A percentile compares a stretch with the other conserved stretches of the same genome.
phyloP scores from a whole-genome alignment of 2,797 vertebrate species.

The Vultur gryphus region DNA sequence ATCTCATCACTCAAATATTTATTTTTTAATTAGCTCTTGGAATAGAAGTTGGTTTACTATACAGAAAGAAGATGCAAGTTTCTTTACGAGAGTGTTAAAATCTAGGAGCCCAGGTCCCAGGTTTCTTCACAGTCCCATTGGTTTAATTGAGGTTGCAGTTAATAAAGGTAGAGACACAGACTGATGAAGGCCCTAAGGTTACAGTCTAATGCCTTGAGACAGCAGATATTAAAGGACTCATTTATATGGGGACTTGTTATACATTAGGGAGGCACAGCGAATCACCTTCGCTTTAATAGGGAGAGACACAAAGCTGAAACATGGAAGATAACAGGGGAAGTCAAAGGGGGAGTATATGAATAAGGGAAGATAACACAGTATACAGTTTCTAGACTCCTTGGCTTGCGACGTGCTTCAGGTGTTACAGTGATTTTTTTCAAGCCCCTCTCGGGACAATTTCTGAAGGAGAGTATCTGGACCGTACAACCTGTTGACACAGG shows the following conservation, averaged over 20 bases:
- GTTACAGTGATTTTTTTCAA: not conserved
- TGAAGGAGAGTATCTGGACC: not conserved
- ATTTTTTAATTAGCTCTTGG: not conserved
- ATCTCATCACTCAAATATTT: not conserved
- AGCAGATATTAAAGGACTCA: not conserved
- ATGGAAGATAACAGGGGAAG: not conserved
- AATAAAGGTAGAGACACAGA: not conserved
- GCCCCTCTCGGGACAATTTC: not conserved
- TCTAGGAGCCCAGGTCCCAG: not conserved
- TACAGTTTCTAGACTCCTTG: not conserved
- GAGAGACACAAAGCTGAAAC: not conserved
- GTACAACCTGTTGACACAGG: not conserved
- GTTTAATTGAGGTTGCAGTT: constrained; percentile 4
- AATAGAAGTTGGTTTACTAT: not conserved
- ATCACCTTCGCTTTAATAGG: not conserved
- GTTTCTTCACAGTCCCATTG: not conserved
- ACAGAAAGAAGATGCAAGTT: not conserved
- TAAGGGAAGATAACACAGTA: not conserved
- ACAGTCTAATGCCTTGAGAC: not conserved
- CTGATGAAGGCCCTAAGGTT: constrained; percentile 19
- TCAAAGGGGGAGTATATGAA: not conserved
- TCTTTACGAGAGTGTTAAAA: not conserved
- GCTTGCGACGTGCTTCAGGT: not conserved
- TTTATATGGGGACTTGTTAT: not conserved
- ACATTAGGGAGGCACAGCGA: not conserved